Percentiles rank a stretch among this genome's conserved stretches.
phyloP scores from a whole-genome alignment of 2,113 vertebrate species.

The Vidua macroura region DNA sequence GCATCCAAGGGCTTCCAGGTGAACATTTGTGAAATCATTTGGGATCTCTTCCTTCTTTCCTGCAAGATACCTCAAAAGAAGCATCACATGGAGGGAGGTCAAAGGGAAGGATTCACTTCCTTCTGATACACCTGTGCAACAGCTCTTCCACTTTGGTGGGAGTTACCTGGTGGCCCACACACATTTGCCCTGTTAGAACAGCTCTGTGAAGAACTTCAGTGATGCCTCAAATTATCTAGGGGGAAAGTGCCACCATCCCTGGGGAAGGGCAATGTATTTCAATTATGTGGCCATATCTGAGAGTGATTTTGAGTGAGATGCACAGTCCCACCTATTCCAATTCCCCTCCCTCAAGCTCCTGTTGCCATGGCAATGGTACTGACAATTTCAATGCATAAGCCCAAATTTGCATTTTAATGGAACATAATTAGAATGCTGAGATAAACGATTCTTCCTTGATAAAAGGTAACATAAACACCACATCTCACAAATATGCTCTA shows the following conservation, averaged over 20 bases:
- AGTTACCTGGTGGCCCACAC: background rate
- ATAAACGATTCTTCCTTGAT: conserved; percentile 52
- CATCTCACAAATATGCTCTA: conserved; percentile 5
- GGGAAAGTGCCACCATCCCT: background rate
- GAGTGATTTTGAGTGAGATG: conserved; percentile 26
- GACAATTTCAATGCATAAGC: conserved; percentile 39
- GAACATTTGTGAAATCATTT: background rate
- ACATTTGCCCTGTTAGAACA: background rate
- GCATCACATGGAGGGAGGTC: accelerated
- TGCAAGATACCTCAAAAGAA: background rate
- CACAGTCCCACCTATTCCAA: conserved; percentile 37
- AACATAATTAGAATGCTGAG: conserved; percentile 70
- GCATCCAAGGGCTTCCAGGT: background rate
- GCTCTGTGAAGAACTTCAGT: background rate
- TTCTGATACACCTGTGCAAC: background rate
- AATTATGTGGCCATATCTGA: background rate
- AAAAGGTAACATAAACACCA: conserved; percentile 37
- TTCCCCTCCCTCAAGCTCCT: conserved; percentile 53
- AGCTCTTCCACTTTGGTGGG: background rate
- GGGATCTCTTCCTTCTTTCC: background rate
- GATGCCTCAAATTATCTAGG: background rate
- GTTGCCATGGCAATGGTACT: conserved; percentile 66
- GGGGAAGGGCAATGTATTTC: background rate
- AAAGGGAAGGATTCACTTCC: background rate
- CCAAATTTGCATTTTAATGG: conserved; percentile 77